A percentile compares a stretch with the other conserved stretches of the same genome.
phyloP scores from a whole-genome alignment of 35 echinoderm and acorn worm species.

The Patiria miniata region DNA sequence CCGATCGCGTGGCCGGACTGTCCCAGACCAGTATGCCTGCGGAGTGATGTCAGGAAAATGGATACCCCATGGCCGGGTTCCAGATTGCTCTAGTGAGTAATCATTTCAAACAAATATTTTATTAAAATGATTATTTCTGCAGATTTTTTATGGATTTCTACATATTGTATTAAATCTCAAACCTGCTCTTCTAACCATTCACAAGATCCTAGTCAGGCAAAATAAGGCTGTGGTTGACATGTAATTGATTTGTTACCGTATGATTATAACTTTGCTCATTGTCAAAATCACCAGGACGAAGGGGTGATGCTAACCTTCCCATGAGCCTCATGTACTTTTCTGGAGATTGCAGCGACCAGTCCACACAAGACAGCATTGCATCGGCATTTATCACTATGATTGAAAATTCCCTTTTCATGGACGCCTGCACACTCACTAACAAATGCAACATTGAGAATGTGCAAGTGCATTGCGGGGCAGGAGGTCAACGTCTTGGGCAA shows the following conservation, averaged over 20 bases:
- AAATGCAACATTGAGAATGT: slow-evolving; percentile 52
- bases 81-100: slow-evolving; percentile 44
- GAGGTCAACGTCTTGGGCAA: neutral
- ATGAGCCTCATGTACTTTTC: slow-evolving; percentile 46
- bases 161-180: too few relatives aligned
- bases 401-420: neutral
- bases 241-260: too few relatives aligned
- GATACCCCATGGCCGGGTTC: slow-evolving; percentile 39
- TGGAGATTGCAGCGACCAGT: slow-evolving; percentile 34
- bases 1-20: neutral
- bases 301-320: slow-evolving; percentile 23
- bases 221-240: too few relatives aligned
- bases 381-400: slow-evolving; percentile 29
- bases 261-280: too few relatives aligned
- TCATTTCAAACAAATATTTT: too few relatives aligned
- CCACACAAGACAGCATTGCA: slow-evolving; percentile 21
- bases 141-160: too few relatives aligned
- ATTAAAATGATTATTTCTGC: too few relatives aligned
- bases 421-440: slow-evolving; percentile 37
- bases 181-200: too few relatives aligned
- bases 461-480: slow-evolving; percentile 31
- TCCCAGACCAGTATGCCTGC: slow-evolving; percentile 41
- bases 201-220: too few relatives aligned
- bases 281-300: neutral
- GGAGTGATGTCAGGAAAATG: slow-evolving; percentile 9